These are phyloP conservation scores for Archivesica marissinica DNA, from an alignment of 1,140 invertebrate species.

Conservation along the genomic window DNA sequence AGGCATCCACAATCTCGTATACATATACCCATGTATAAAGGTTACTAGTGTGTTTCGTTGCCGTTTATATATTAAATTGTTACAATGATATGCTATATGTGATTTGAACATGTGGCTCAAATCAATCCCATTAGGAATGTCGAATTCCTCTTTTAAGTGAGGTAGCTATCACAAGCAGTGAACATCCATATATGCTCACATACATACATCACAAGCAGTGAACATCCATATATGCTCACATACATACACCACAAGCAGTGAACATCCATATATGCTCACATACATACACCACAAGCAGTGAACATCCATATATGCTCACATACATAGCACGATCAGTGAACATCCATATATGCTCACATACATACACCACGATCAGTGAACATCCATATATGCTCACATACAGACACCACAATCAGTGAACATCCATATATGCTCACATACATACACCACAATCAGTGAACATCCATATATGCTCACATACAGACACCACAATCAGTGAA, in stretches of 20 bases:
- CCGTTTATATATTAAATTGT: no score
- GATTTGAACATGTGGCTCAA: no score
- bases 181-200: neutral
- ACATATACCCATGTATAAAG: no score
- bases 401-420: neutral
- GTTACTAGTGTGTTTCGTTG: no score
- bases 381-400: neutral
- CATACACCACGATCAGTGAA: neutral
- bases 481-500: neutral
- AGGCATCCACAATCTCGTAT: no score
- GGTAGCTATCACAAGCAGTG: neutral
- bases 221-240: no score
- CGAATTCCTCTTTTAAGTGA: neutral
- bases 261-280: neutral
- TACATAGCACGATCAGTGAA: neutral
- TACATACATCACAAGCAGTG: no score
- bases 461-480: neutral
- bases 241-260: no score
- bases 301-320: neutral
- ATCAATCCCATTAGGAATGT: no score
- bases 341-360: neutral
- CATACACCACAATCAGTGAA: no score
- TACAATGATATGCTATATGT: no score
- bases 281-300: no score
- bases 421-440: neutral